Percentiles rank a stretch among this genome's conserved stretches.
These are phyloP conservation scores for Hermaeophaga mercurialis DNA, from an alignment of 2,888 invertebrate genomes.

Conservation along the genomic window DNA sequence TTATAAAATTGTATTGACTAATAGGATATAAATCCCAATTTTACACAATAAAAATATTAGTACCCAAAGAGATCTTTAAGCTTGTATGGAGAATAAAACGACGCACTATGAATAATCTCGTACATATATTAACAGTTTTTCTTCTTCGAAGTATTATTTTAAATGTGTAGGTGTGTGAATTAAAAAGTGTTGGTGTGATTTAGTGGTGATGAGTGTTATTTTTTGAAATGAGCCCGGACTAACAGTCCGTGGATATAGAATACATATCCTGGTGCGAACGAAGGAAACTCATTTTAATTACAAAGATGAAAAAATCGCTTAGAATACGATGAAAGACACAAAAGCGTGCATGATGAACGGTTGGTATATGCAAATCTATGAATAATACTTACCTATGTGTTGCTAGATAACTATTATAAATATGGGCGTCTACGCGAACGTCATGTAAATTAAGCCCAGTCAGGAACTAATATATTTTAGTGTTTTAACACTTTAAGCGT, in stretches of 20 bases:
- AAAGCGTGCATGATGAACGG: conserved; percentile 53
- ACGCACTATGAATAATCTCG: too few relatives aligned
- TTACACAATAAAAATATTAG: too few relatives aligned
- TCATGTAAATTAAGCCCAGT: conserved; percentile 52
- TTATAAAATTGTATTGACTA: too few relatives aligned
- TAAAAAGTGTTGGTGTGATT: too few relatives aligned
- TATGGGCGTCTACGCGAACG: conserved; percentile 49
- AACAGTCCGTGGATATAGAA: conserved; percentile 9
- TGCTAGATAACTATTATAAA: conserved; percentile 55
- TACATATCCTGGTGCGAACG: conserved; percentile 43
- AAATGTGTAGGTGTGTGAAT: too few relatives aligned
- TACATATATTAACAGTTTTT: too few relatives aligned
- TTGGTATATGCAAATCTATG: conserved; percentile 53
- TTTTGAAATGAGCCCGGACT: conserved; percentile 13
- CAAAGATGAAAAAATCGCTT: conserved; percentile 56
- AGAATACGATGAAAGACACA: conserved; percentile 54
- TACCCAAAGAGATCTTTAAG: too few relatives aligned
- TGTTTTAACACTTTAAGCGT: conserved; percentile 57
- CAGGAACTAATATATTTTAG: conserved; percentile 57
- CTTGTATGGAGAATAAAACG: too few relatives aligned
- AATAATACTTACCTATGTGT: conserved; percentile 55
- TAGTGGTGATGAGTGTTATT: too few relatives aligned
- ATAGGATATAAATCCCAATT: too few relatives aligned
- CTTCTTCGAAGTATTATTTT: too few relatives aligned
- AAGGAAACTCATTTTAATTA: conserved; percentile 58